Percentiles rank a stretch among this genome's conserved stretches.
These are phyloP conservation scores for Plectus sambesii DNA, from an alignment of 1,140 invertebrate genomes.

Conservation along the genomic window DNA sequence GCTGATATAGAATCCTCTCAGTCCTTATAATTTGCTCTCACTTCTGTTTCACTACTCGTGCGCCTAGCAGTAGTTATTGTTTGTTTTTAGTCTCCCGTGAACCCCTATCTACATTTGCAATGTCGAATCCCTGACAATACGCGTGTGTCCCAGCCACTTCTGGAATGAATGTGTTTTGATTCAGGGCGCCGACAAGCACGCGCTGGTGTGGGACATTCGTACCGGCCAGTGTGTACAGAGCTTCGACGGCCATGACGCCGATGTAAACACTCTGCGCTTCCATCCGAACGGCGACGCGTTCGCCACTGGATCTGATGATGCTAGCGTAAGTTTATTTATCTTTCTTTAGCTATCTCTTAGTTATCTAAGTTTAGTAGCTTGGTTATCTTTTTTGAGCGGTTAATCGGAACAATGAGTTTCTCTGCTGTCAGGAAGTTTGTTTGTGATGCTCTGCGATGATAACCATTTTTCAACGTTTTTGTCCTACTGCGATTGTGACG, in stretches of 20 bases:
- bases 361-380: too few species aligned
- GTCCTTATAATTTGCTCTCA: too few species aligned
- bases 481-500: too few species aligned
- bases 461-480: too few species aligned
- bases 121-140: too few species aligned
- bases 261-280: conserved; percentile 95
- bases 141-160: neutral
- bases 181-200: conserved; percentile 87
- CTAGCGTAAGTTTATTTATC: conserved; percentile 59
- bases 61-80: too few species aligned
- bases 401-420: too few species aligned
- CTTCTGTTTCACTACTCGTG: conserved; percentile 1
- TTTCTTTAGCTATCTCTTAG: too few species aligned
- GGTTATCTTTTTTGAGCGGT: too few species aligned
- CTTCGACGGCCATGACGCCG: conserved; percentile 95
- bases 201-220: conserved; percentile 97
- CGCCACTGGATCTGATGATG: conserved; percentile 93
- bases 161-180: conserved; percentile 24
- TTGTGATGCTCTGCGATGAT: conserved; percentile 2
- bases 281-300: conserved; percentile 99
- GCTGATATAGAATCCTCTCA: too few species aligned
- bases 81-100: too few species aligned
- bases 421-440: neutral
- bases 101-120: too few species aligned
- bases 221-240: conserved; percentile 94